Evolutionary conservation across 2,888 invertebrate genomes (phyloP).

Genomic region (Ormyrus nitidulus): DNA sequence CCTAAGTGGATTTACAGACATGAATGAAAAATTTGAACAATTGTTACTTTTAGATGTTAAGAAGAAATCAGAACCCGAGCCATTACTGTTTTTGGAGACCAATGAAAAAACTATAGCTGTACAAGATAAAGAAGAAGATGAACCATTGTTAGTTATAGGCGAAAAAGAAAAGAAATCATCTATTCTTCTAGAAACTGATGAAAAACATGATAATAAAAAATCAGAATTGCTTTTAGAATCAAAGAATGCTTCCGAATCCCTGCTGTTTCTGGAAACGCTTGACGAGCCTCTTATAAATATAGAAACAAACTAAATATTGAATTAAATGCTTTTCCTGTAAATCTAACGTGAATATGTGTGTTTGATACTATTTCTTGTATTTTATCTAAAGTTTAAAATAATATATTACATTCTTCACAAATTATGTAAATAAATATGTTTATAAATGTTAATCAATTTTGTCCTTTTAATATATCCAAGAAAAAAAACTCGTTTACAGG

Average conservation of each 20-base stretch:
- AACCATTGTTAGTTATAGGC: slow-evolving; percentile 28
- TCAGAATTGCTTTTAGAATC: slow-evolving; percentile 50
- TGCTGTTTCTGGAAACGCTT: slow-evolving; percentile 43
- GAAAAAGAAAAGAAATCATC: slow-evolving; percentile 25
- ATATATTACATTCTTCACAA: slow-evolving; percentile 21
- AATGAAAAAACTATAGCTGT: slow-evolving; percentile 7
- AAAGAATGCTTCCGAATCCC: slow-evolving; percentile 43
- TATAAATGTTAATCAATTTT: slow-evolving; percentile 49
- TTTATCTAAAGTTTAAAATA: slow-evolving; percentile 51
- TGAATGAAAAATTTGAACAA: slow-evolving; percentile 55
- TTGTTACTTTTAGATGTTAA: slow-evolving; percentile 55
- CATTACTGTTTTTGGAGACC: slow-evolving; percentile 10
- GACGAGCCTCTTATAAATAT: slow-evolving; percentile 54
- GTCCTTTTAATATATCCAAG: neutral
- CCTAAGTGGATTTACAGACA: slow-evolving; percentile 52
- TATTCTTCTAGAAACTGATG: slow-evolving; percentile 3
- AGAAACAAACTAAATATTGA: slow-evolving; percentile 49
- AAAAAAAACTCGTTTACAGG: neutral
- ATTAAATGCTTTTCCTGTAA: slow-evolving; percentile 28
- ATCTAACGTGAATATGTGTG: slow-evolving; percentile 24
- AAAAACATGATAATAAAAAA: neutral
- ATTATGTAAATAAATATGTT: slow-evolving; percentile 56
- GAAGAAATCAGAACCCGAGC: slow-evolving; percentile 50
- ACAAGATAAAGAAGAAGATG: neutral
- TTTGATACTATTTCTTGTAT: slow-evolving; percentile 54